Evolutionary conservation across 2,888 invertebrate species (phyloP), one percentile per base, ranked within the genome.

Genomic region (Calameuta pallipes): DNA sequence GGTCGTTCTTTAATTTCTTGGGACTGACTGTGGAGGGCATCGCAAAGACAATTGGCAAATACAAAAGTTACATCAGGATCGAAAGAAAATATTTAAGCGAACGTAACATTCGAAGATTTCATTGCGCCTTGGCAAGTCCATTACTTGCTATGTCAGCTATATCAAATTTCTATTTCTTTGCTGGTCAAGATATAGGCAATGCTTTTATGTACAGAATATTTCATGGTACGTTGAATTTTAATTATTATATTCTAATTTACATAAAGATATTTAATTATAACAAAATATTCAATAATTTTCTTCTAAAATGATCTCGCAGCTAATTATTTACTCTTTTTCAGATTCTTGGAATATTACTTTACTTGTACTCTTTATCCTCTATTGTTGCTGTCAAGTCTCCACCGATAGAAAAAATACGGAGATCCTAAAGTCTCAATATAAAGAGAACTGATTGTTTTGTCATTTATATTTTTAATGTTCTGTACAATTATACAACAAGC

Each of bases 161-260:
- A 87, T 97, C 97, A 0, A 97, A 97, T 92, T 97, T 97, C 88
- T 97, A 96, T 92, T 97, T 98, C 89, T 96, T 98, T 91, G 96
- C 95, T 80, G 96, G 96, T 0, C 92, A 92, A 80, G 94, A 95
- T 78, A 93, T 97, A 79, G 97, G 97, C 11, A 93, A 95, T 87
- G 92, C 95, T 83, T 96, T 95, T 88, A 92, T 96, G 86, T 91
- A 92, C 69, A 93, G 94, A 85, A 92, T 96, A 77, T 87, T 93
- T 56, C 85, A 92, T 84, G 93, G 94, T 94, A 92, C 86, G 86
- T 83, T 73, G n/a, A 69, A 41, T 75, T 79, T 15, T 34, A 71
- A 71, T 71, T 31, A 30, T 15, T 70, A 70, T 30, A 70, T 13
- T 70, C 70, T 30, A 73, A 56, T 71, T 30, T 35, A 35, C 37